Evolutionary conservation across 2,797 vertebrate species (phyloP).

Genomic region (Malacoctenus gilli): DNA sequence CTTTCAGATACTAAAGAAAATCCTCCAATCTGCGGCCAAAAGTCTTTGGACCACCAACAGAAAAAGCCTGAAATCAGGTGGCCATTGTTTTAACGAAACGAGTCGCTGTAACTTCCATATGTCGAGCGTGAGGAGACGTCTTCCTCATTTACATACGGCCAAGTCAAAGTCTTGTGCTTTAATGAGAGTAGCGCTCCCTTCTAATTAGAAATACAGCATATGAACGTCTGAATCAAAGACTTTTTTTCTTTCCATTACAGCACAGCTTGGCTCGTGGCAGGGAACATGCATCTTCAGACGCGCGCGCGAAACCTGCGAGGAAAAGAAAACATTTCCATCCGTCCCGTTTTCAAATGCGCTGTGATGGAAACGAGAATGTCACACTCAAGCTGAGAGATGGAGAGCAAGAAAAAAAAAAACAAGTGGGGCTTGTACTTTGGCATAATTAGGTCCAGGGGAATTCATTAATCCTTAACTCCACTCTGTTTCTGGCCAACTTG

Average conservation of each 20-base stretch:
- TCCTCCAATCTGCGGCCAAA: no score
- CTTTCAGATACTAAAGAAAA: no score
- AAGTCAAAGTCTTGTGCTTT: not conserved
- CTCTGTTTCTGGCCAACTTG: conserved; percentile 55
- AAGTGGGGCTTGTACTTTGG: conserved; percentile 61
- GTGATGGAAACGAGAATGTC: conserved; percentile 70
- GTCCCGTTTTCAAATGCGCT: conserved; percentile 39
- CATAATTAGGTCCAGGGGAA: conserved; percentile 63
- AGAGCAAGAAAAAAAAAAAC: conserved; percentile 52
- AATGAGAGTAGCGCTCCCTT: conserved; percentile 3
- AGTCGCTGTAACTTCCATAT: no score
- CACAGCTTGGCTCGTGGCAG: conserved; percentile 31
- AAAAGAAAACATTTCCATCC: conserved; percentile 72
- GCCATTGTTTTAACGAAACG: no score
- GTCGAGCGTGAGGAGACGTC: no score
- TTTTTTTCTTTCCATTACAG: conserved; percentile 63
- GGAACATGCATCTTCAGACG: conserved; percentile 51
- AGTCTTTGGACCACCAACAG: no score
- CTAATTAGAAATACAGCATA: conserved; percentile 24
- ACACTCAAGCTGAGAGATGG: conserved; percentile 43
- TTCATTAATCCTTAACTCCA: conserved; percentile 71
- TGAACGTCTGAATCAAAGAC: conserved; percentile 33
- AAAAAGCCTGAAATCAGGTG: no score
- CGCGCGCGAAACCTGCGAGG: conserved; percentile 58
- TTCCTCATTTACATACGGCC: no score